These are phyloP conservation scores for Macrophya annulata DNA, from an alignment of 2,888 invertebrate species.

Conservation along the genomic window DNA sequence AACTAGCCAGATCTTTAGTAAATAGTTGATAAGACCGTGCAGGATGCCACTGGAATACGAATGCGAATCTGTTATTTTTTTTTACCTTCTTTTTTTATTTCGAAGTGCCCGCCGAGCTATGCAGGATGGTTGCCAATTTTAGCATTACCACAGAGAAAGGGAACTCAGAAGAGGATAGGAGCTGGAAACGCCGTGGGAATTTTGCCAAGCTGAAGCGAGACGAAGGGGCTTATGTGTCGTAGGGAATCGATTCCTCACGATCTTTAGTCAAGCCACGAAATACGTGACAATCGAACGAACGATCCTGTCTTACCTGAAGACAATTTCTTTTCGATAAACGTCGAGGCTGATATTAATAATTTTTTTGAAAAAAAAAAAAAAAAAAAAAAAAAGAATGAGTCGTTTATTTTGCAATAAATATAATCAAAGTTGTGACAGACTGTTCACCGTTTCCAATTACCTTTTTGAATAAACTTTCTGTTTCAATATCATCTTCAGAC, in stretches of 20 bases:
- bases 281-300: slow-evolving; percentile 29
- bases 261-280: slow-evolving; percentile 36
- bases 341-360: slow-evolving; percentile 13
- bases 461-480: background rate
- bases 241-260: slow-evolving; percentile 47
- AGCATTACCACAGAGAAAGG: slow-evolving; percentile 46
- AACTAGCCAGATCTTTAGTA: slow-evolving; percentile 62
- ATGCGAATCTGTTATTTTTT: slow-evolving; percentile 47
- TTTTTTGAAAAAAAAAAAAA: background rate
- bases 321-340: background rate
- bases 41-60: slow-evolving; percentile 60
- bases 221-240: slow-evolving; percentile 42
- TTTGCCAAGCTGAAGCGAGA: slow-evolving; percentile 45
- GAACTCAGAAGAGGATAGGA: slow-evolving; percentile 25
- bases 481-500: background rate
- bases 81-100: background rate
- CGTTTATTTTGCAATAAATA: background rate
- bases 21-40: slow-evolving; percentile 64
- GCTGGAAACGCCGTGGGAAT: slow-evolving; percentile 44
- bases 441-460: background rate
- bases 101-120: slow-evolving; percentile 32
- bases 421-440: background rate
- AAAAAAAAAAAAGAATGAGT: background rate
- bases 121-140: slow-evolving; percentile 55
- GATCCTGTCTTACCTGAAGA: background rate